These are phyloP conservation scores for Himalopsyche phryganea DNA, from an alignment of 1,140 invertebrate genomes.

Conservation along the genomic window DNA sequence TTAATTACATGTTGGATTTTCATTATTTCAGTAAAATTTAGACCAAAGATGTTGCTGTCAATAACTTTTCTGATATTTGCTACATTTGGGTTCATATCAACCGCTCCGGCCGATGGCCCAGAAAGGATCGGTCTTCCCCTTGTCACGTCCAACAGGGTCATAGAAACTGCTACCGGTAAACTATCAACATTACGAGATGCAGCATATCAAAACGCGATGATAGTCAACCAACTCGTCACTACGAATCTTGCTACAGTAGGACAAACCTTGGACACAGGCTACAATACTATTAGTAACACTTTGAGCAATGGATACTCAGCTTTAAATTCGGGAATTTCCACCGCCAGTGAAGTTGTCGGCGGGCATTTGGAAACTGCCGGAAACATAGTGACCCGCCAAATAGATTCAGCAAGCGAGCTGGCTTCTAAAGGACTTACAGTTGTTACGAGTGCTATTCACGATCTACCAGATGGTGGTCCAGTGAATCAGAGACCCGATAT, in stretches of 20 bases:
- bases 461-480: not conserved
- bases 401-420: slow-evolving; percentile 14
- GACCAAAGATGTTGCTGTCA: slow-evolving; percentile 5
- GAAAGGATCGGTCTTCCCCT: slow-evolving; percentile 16
- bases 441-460: not conserved
- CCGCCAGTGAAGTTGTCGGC: not conserved
- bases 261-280: slow-evolving; percentile 5
- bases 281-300: not conserved
- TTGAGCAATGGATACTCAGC: not conserved
- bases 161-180: slow-evolving; percentile 16
- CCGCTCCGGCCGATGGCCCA: slow-evolving; percentile 23
- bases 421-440: slow-evolving; percentile 8
- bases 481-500: not conserved
- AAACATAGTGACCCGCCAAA: not conserved
- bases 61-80: slow-evolving; percentile 5
- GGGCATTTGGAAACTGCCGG: not conserved
- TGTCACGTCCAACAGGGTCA: slow-evolving; percentile 2
- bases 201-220: slow-evolving; percentile 12
- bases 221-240: slow-evolving; percentile 13
- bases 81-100: not conserved
- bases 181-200: slow-evolving; percentile 9
- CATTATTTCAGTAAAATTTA: slow-evolving; percentile 3
- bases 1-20: no score
- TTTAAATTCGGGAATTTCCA: not conserved
- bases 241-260: slow-evolving; percentile 12